Evolutionary conservation across 2,888 invertebrate genomes (phyloP).

Genomic region (Chalcosyrphus nemorum): DNA sequence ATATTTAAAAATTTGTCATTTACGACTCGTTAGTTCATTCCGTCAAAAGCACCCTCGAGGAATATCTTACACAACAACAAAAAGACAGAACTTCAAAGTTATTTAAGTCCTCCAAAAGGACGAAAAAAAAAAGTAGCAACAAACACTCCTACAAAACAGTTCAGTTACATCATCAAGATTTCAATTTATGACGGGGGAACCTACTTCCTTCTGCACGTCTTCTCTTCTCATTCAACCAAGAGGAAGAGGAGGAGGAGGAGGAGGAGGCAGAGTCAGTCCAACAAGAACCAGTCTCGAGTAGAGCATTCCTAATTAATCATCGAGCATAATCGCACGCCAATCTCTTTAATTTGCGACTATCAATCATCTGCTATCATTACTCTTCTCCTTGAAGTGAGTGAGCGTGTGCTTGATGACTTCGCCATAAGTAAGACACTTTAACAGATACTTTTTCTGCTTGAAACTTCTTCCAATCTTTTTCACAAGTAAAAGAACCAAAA

Average conservation of each 20-base stretch:
- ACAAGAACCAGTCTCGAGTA: background rate
- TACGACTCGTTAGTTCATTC: constrained; percentile 21
- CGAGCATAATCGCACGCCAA: constrained; percentile 72
- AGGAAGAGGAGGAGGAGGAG: too few relatives aligned
- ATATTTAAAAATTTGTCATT: constrained; percentile 4
- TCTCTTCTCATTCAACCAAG: constrained; percentile 1
- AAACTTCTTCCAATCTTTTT: constrained; percentile 62
- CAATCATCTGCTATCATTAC: constrained; percentile 73
- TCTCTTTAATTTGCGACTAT: constrained; percentile 73
- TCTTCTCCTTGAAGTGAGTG: constrained; percentile 58
- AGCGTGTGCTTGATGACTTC: constrained; percentile 73
- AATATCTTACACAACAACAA: background rate
- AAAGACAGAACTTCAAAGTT: constrained; percentile 14
- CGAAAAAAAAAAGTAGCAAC: too few relatives aligned
- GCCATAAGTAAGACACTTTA: constrained; percentile 73
- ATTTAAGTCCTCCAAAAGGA: constrained; percentile 28
- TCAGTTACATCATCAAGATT: constrained; percentile 57
- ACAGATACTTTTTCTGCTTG: constrained; percentile 70
- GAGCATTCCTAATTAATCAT: constrained; percentile 71
- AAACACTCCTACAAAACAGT: constrained; percentile 19
- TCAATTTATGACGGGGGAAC: constrained; percentile 64
- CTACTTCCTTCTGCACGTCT: constrained; percentile 48
- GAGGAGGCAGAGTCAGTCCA: too few relatives aligned
- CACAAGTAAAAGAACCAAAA: background rate
- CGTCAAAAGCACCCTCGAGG: background rate